A percentile compares a stretch with the other conserved stretches of the same genome.
phyloP scores from a whole-genome alignment of 2,797 vertebrate genomes.

The Masticophis lateralis region DNA sequence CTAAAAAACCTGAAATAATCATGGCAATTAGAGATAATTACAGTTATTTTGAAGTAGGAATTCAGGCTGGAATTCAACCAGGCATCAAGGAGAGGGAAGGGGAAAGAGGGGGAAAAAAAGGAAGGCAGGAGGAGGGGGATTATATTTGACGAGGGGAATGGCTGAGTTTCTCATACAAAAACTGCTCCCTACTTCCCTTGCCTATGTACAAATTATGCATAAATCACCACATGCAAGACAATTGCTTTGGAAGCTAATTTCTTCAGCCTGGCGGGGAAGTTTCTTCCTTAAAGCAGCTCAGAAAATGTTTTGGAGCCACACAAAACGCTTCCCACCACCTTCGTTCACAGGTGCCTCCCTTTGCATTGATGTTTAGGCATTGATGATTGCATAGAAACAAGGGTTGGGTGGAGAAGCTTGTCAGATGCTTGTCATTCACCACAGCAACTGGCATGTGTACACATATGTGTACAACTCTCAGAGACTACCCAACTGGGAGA shows the following conservation, averaged over 20 bases:
- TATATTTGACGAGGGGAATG: neutral
- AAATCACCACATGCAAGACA: neutral
- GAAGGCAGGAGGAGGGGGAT: no score
- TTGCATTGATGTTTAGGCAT: neutral
- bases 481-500: neutral
- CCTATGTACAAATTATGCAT: neutral
- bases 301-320: neutral
- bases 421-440: neutral
- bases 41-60: constrained; percentile 54
- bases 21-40: constrained; percentile 63
- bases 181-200: neutral
- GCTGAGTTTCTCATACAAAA: constrained; percentile 45
- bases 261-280: neutral
- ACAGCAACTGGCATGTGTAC: neutral
- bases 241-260: neutral
- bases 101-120: fast-evolving
- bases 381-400: neutral
- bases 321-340: neutral
- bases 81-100: constrained; percentile 12
- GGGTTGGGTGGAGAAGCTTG: neutral
- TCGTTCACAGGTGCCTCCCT: neutral
- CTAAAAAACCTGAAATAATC: constrained; percentile 63
- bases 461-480: neutral
- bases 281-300: neutral
- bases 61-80: constrained; percentile 42